Base-by-base conservation (phyloP, 2,113 vertebrate genomes). In the Scortum barcoo region DNA sequence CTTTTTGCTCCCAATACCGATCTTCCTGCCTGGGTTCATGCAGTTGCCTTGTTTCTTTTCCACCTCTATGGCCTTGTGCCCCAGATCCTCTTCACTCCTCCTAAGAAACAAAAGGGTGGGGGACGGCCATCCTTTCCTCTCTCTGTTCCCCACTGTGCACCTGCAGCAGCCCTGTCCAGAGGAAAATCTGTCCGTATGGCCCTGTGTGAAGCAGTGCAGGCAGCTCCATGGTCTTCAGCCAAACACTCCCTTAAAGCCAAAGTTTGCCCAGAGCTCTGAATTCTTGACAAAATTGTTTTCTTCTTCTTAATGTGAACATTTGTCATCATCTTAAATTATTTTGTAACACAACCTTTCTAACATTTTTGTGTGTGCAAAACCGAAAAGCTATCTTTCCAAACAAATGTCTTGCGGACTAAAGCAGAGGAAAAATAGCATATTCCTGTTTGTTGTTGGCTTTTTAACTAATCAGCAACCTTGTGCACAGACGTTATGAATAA, bases 51-150 rank as follows among this genome's bases (percentile, higher is more conserved):
- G 20, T 54, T 96, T 72, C 91, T 96, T 16, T 95, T 92, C 58
- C 95, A 96, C 73, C 51, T 92, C n/a, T 96, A 96, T 65, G 84
- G 92, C 24, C 85, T 96, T 3, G 93, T 95, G 30, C 95, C 95
- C 19, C 95, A 92, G 10, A 80, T 96, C 33, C 93, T 96, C 53
- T 96, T 95, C 63, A 94, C 92, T 40, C 84, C 88, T 57, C 83
- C 89, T 8, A 81, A 82, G 57, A 92, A 87, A 74, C 81, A 78
- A 36, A 78, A 40, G 9, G 69, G 36, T 7, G 82, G 77, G 4
- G 72, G 84, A 22, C 76, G 4, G 28, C 53, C 79, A 3, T 74
- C 89, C 7, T 89, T 91, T 50, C 63, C 92, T 65, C 69, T 83
- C 0, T 80, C 87, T 22, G 46, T 70, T 24, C 73, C 78, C 33